Evolutionary conservation across 2,113 vertebrate genomes (phyloP).

Genomic region (Eptesicus fuscus): DNA sequence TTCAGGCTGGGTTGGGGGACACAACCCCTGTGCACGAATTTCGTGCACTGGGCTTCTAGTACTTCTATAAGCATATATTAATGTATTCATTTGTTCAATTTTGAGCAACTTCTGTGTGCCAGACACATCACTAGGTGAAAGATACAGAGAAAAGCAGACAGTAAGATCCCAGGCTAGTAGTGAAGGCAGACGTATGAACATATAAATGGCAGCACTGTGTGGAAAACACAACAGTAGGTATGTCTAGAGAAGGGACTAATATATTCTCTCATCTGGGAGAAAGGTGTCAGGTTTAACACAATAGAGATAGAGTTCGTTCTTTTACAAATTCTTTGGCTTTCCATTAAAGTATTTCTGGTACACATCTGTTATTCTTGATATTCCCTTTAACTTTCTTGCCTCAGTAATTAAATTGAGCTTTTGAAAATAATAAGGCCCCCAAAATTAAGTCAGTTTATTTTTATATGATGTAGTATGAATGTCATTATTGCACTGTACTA

Average conservation of each 20-base stretch:
- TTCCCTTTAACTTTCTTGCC: constrained; percentile 21
- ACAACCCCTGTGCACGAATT: too few relatives aligned
- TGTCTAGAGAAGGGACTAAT: background rate
- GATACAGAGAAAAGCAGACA: background rate
- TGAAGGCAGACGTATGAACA: background rate
- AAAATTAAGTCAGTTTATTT: constrained; percentile 7
- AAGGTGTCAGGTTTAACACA: background rate
- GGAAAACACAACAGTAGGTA: background rate
- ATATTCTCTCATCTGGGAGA: background rate
- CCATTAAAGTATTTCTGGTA: background rate
- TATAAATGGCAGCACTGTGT: too few relatives aligned
- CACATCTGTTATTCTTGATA: constrained; percentile 44
- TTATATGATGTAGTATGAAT: constrained; percentile 7
- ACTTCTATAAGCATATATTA: background rate
- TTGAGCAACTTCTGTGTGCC: background rate
- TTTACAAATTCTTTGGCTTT: background rate
- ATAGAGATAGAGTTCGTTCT: background rate
- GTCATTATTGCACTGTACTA: background rate
- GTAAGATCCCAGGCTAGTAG: background rate
- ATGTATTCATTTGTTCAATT: background rate
- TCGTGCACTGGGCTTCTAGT: too few relatives aligned
- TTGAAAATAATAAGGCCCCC: constrained; percentile 12
- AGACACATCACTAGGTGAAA: background rate
- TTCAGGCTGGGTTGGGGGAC: too few relatives aligned
- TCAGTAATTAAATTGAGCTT: constrained; percentile 24